phyloP scores from a whole-genome alignment of 23 tunicate species.

The Halocynthia aurantium region DNA sequence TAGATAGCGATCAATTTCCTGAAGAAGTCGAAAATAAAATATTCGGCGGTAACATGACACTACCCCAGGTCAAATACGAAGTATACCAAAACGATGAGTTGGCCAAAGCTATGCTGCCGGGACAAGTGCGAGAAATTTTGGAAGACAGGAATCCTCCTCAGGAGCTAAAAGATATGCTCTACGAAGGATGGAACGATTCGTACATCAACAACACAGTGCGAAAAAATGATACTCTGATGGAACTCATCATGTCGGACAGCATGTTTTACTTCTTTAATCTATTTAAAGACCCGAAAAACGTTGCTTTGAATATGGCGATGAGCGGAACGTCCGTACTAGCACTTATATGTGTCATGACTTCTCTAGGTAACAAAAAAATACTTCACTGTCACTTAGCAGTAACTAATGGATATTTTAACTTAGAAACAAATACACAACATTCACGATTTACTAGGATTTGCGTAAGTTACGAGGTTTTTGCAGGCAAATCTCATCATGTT shows the following conservation, averaged over 20 bases:
- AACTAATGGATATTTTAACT: not conserved
- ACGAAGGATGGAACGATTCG: conserved; percentile 45
- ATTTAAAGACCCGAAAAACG: conserved; percentile 47
- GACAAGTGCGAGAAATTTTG: conserved; percentile 26
- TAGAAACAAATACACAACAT: not conserved
- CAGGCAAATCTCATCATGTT: too few relatives aligned
- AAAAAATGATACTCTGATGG: conserved; percentile 30
- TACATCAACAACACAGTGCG: conserved; percentile 17
- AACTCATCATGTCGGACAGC: conserved; percentile 63
- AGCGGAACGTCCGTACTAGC: conserved; percentile 47
- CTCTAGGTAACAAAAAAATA: conserved; percentile 58
- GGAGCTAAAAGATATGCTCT: conserved; percentile 25
- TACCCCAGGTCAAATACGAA: conserved; percentile 15
- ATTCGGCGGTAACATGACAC: conserved; percentile 29
- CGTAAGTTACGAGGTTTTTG: too few relatives aligned
- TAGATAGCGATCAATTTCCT: conserved; percentile 48
- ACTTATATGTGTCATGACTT: conserved; percentile 57
- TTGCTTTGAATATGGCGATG: conserved; percentile 42
- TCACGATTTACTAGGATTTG: not conserved
- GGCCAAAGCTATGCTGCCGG: conserved; percentile 36
- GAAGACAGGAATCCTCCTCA: conserved; percentile 58
- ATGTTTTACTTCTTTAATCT: conserved; percentile 59
- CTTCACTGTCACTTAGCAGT: not conserved
- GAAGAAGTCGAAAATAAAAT: conserved; percentile 38
- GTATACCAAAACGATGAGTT: conserved; percentile 43